Base-by-base conservation (phyloP, 2,888 invertebrate species). In the Lamellibrachia satsuma region DNA sequence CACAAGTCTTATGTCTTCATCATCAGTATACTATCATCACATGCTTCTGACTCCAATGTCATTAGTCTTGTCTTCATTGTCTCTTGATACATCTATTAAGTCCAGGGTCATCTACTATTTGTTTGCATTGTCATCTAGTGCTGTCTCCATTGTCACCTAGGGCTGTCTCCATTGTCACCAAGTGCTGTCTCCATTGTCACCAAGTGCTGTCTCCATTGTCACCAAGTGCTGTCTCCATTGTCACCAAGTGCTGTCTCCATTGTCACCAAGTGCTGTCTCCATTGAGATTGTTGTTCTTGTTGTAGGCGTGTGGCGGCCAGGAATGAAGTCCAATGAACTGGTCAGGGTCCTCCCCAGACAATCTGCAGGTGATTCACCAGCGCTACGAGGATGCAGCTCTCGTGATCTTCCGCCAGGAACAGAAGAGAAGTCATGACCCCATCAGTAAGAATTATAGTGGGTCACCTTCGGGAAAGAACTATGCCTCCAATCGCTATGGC, bases 331-430 rank as follows among this genome's bases (percentile, higher is more conserved):
- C 92, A 52, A 93, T 93, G 93, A 93, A 75, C 93, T 91, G 90
- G 91, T 52, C 91, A 92, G 92, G 94, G 9, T 93, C 93, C 92
- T 95, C 95, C 93, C 94, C 94, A 90, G 96, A 95, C 92, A 95
- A 95, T n/a, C 93, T 95, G 52, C 95, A 95, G 93, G 95, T 94
- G 93, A 95, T 96, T 15, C 95, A 96, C 94, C 95, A 95, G 92
- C 94, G 96, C 57, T 96, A 96, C 94, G 95, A 96, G 93, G 96
- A 96, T 94, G 95, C 95, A 7, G 95, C 96, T 9, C 94, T 95
- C 27, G 94, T 95, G 60, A 95, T 96, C 93, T 96, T 96, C 94
- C 95, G 95, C 91, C 95, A 95, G 93, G 95, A 95, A 57, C 95
- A 95, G 93, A 95, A 91, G 11, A 51, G 55, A 52, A 55, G 92